phyloP scores from a whole-genome alignment of 1,140 invertebrate genomes.

The Drosophila sturtevanti region DNA sequence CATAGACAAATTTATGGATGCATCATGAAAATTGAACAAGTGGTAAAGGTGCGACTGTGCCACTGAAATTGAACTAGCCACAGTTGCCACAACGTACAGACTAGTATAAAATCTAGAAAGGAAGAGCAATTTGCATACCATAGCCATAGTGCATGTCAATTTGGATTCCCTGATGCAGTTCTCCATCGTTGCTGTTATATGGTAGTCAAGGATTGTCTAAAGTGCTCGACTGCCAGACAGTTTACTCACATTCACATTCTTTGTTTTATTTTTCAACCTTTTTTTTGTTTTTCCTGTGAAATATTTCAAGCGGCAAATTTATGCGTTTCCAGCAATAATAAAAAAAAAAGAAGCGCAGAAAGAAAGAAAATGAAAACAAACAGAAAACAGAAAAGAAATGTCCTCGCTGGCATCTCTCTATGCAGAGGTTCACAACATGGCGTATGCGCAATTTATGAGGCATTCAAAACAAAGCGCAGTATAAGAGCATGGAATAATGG shows the following conservation, averaged over 20 bases:
- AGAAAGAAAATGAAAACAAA: background rate
- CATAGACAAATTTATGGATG: constrained; percentile 26
- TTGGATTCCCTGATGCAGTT: constrained; percentile 28
- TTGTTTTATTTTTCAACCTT: constrained; percentile 14
- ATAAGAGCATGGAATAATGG: constrained; percentile 40
- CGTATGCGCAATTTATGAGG: constrained; percentile 78
- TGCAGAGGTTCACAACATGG: constrained; percentile 43
- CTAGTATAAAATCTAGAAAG: background rate
- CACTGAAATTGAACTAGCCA: constrained; percentile 69
- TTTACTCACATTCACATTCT: constrained; percentile 35
- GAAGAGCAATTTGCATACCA: constrained; percentile 66
- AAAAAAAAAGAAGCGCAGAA: constrained; percentile 6
- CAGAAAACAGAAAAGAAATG: background rate
- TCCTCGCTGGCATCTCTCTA: constrained; percentile 25
- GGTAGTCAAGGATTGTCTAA: constrained; percentile 32
- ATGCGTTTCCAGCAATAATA: constrained; percentile 46
- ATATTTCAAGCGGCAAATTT: constrained; percentile 74
- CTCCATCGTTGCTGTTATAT: background rate
- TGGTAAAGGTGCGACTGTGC: constrained; percentile 60
- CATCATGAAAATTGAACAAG: constrained; percentile 51
- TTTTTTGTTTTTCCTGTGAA: constrained; percentile 47
- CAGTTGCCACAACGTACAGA: constrained; percentile 26
- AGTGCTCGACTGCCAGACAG: constrained; percentile 50
- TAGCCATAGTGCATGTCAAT: constrained; percentile 66
- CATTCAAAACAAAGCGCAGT: constrained; percentile 64